Percentiles rank a stretch among this genome's conserved stretches.
These are phyloP conservation scores for Cosmorhoe ocellata DNA, from an alignment of 2,888 invertebrate genomes.

Conservation along the genomic window DNA sequence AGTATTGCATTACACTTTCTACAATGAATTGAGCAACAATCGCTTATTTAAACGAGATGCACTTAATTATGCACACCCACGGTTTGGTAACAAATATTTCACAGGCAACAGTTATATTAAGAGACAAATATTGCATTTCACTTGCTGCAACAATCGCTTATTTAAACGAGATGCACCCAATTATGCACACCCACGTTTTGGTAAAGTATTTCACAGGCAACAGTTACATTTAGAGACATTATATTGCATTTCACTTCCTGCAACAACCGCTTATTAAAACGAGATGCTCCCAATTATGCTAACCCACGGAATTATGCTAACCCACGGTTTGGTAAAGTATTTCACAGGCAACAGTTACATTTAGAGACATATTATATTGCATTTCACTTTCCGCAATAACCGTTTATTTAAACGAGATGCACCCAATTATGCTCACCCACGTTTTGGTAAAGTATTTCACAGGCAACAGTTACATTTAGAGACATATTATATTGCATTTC, in stretches of 20 bases:
- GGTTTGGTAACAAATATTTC: too few relatives aligned
- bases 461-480: background rate
- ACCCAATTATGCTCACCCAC: slow-evolving; percentile 26
- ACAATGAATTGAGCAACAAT: too few relatives aligned
- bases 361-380: too few relatives aligned
- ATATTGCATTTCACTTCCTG: slow-evolving; percentile 6
- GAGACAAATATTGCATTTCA: slow-evolving; percentile 4
- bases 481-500: slow-evolving; percentile 2
- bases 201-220: background rate
- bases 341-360: slow-evolving; percentile 1
- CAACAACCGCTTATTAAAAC: slow-evolving; percentile 15
- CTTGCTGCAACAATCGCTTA: slow-evolving; percentile 11
- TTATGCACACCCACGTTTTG: too few relatives aligned
- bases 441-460: slow-evolving; percentile 20
- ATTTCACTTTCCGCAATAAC: slow-evolving; percentile 16
- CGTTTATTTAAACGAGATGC: slow-evolving; percentile 20
- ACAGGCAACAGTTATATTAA: background rate
- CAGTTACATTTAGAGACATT: too few relatives aligned
- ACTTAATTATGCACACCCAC: slow-evolving; percentile 23
- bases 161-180: slow-evolving; percentile 23
- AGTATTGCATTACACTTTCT: slow-evolving; percentile 4
- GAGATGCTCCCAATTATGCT: slow-evolving; percentile 26
- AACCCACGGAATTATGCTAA: slow-evolving; percentile 27
- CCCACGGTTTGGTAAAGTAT: slow-evolving; percentile 21
- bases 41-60: slow-evolving; percentile 20